Evolutionary conservation across 1,140 invertebrate genomes (phyloP).

Genomic region (Drosophila chauvacae): DNA sequence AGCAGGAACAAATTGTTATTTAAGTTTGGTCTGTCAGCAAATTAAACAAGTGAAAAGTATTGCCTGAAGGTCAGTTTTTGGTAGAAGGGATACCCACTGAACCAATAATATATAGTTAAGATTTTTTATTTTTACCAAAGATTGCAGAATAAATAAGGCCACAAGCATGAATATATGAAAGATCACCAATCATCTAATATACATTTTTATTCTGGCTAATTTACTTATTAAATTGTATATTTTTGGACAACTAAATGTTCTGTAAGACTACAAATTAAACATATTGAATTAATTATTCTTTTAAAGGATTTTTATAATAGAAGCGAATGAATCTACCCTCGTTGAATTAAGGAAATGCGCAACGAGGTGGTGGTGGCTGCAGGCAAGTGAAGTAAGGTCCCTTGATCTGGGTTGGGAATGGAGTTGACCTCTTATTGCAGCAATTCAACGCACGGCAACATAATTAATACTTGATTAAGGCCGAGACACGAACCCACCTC

Average conservation of each 20-base stretch:
- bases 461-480: constrained; percentile 75
- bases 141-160: too few species aligned
- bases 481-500: constrained; percentile 6
- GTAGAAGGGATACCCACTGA: background rate
- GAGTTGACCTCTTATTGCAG: constrained; percentile 40
- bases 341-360: constrained; percentile 1
- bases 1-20: constrained; percentile 14
- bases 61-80: background rate
- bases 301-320: too few species aligned
- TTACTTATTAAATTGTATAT: background rate
- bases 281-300: background rate
- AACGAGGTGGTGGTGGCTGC: background rate
- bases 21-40: constrained; percentile 30
- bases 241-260: background rate
- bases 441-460: constrained; percentile 52
- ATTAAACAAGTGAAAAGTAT: constrained; percentile 8
- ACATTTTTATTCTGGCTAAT: too few species aligned
- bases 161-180: too few species aligned
- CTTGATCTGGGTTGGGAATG: constrained; percentile 7
- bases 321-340: background rate
- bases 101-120: background rate
- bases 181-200: too few species aligned
- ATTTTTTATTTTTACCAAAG: background rate
- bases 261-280: too few species aligned
- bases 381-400: constrained; percentile 9